Evolutionary conservation across 2,888 invertebrate species (phyloP).

Genomic region (Lithophane semibrunnea): DNA sequence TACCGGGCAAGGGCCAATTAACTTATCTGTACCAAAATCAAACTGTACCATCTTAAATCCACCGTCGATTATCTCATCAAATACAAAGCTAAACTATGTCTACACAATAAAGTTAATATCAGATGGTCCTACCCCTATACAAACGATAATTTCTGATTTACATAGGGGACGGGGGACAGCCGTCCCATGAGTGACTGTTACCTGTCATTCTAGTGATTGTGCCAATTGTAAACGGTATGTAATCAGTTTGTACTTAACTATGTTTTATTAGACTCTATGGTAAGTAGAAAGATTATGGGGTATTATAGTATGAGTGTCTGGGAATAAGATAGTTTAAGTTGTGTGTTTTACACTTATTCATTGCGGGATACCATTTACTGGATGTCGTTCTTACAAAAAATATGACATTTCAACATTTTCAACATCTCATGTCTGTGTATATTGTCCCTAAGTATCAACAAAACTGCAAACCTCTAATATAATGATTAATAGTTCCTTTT

Average conservation of each 20-base stretch:
- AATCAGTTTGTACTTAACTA: conserved; percentile 49
- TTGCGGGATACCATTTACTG: too few species aligned
- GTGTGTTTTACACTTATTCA: neutral
- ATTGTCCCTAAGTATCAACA: neutral
- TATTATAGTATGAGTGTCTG: neutral
- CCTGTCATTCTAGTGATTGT: conserved; percentile 72
- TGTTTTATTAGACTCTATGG: neutral
- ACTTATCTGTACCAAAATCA: conserved; percentile 11
- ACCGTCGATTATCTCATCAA: conserved; percentile 53
- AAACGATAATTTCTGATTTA: conserved; percentile 60
- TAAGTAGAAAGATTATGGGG: too few species aligned
- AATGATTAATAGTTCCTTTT: neutral
- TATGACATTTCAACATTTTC: too few species aligned
- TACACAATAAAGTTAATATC: conserved; percentile 57
- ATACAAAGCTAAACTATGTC: conserved; percentile 39
- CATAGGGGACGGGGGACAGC: conserved; percentile 55
- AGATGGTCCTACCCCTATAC: conserved; percentile 54
- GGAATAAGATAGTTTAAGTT: neutral
- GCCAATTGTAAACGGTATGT: conserved; percentile 71
- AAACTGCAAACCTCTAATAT: neutral
- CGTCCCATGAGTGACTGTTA: conserved; percentile 64
- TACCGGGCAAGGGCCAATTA: neutral
- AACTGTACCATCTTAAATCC: conserved; percentile 10
- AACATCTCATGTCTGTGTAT: neutral
- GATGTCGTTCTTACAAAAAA: neutral